Conservation (phyloP, 2,888 invertebrate genomes). For the Chorisops tibialis region DNA sequence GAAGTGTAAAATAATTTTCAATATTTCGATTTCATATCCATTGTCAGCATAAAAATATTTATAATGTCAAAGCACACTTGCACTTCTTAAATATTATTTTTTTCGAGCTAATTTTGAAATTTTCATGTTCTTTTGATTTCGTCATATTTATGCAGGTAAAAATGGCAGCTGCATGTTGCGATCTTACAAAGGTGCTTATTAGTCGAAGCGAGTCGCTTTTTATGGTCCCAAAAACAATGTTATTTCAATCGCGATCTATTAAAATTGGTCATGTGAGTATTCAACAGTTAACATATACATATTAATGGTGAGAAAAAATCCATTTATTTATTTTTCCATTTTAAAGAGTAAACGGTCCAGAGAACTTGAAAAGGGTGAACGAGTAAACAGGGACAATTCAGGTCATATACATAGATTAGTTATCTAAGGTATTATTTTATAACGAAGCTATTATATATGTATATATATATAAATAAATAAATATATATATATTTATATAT, state of each 20-base stretch:
- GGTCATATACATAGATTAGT: constrained; percentile 50
- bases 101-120: no score
- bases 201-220: constrained; percentile 74
- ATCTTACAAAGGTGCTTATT: constrained; percentile 79
- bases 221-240: constrained; percentile 70
- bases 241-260: constrained; percentile 59
- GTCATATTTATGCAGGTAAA: no score
- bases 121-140: no score
- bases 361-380: constrained; percentile 32
- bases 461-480: no score
- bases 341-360: background rate
- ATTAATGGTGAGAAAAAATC: background rate
- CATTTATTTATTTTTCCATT: background rate
- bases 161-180: constrained; percentile 84
- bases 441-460: constrained; percentile 14
- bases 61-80: no score
- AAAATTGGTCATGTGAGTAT: constrained; percentile 36
- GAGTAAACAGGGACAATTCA: constrained; percentile 43
- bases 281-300: background rate
- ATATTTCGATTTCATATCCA: no score
- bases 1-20: no score
- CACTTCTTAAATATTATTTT: no score
- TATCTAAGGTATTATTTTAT: constrained; percentile 34
- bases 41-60: no score
- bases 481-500: no score